Evolutionary conservation across 2,888 invertebrate species (phyloP).

Genomic region (Cynaeus angustus): DNA sequence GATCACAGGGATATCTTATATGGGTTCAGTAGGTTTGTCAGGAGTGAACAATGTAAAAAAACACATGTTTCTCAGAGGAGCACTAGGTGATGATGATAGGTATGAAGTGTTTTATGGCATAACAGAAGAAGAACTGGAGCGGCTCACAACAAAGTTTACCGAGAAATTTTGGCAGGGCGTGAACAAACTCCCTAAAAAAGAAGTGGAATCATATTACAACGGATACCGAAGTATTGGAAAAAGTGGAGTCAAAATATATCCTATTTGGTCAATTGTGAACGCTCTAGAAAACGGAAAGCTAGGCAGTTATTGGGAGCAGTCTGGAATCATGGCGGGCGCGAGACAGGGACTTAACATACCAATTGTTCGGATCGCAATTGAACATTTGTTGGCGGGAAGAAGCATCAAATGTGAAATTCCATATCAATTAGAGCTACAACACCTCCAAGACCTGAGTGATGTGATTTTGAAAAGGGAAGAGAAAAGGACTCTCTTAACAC

Average conservation of each 20-base stretch:
- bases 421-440: constrained; percentile 22
- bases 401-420: constrained; percentile 21
- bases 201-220: constrained; percentile 29
- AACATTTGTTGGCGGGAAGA: constrained; percentile 16
- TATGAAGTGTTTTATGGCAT: constrained; percentile 34
- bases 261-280: constrained; percentile 31
- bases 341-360: constrained; percentile 16
- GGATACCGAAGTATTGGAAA: constrained; percentile 28
- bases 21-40: constrained; percentile 22
- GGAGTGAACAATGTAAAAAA: constrained; percentile 28
- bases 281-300: constrained; percentile 21
- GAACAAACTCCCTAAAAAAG: constrained; percentile 33
- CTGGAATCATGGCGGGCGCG: constrained; percentile 27
- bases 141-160: constrained; percentile 28
- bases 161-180: constrained; percentile 28
- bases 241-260: constrained; percentile 24
- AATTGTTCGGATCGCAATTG: constrained; percentile 28
- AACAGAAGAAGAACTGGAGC: constrained; percentile 29
- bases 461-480: constrained; percentile 24
- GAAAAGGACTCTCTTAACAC: constrained; percentile 24
- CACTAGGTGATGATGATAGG: constrained; percentile 25
- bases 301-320: constrained; percentile 27
- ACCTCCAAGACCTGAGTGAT: constrained; percentile 26
- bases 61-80: constrained; percentile 33
- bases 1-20: constrained; percentile 29